These are phyloP conservation scores for Patella vulgata DNA, from an alignment of 1,140 invertebrate species.

Conservation along the genomic window DNA sequence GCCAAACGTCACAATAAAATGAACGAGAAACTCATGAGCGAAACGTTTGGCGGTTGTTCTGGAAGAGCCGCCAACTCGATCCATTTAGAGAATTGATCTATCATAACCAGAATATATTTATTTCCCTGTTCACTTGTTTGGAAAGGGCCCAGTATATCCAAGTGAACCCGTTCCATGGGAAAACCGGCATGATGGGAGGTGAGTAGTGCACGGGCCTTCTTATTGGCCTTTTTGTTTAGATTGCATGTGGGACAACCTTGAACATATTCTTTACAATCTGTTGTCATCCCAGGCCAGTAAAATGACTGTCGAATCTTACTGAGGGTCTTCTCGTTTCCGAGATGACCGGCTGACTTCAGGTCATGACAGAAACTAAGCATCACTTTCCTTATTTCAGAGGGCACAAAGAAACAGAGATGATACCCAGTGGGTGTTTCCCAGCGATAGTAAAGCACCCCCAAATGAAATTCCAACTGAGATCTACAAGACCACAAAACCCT, in stretches of 20 bases:
- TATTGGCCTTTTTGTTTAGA: background rate
- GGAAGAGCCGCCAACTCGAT: constrained; percentile 36
- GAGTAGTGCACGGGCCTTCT: background rate
- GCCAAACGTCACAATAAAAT: constrained; percentile 57
- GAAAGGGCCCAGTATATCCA: constrained; percentile 43
- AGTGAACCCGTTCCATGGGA: constrained; percentile 25
- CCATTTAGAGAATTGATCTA: constrained; percentile 49
- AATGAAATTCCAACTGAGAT: too few relatives aligned
- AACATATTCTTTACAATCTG: background rate
- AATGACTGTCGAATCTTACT: background rate
- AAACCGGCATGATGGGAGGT: background rate
- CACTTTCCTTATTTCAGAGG: too few relatives aligned
- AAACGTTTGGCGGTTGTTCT: constrained; percentile 46
- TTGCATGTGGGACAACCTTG: background rate
- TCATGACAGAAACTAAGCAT: background rate
- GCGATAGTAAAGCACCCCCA: too few relatives aligned
- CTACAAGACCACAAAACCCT: too few relatives aligned
- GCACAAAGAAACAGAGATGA: too few relatives aligned
- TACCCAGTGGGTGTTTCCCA: too few relatives aligned
- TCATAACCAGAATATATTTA: constrained; percentile 43
- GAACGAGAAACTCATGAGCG: constrained; percentile 51
- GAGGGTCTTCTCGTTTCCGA: background rate
- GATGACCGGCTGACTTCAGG: background rate
- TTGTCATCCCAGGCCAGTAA: background rate
- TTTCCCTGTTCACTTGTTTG: constrained; percentile 32